phyloP scores from a whole-genome alignment of 2,797 vertebrate species.

The Syngnathus rostellatus region DNA sequence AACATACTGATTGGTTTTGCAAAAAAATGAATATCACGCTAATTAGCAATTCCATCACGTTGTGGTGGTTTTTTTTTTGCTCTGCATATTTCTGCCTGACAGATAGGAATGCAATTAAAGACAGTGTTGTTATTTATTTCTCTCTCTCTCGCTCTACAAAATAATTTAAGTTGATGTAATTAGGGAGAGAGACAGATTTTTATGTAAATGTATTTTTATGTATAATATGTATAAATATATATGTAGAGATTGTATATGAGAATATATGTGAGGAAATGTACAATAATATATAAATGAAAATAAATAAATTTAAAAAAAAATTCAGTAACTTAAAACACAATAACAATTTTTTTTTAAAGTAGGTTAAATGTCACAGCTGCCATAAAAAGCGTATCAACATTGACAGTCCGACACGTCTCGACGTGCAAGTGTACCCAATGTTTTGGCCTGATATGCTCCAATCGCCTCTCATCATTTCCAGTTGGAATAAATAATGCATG shows the following conservation, averaged over 20 bases:
- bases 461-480: conserved; percentile 93
- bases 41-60: conserved; percentile 70
- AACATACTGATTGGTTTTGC: conserved; percentile 58
- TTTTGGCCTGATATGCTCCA: conserved; percentile 77
- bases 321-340: too few relatives aligned
- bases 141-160: conserved; percentile 40
- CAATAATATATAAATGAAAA: too few relatives aligned
- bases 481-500: conserved; percentile 99
- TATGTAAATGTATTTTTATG: too few relatives aligned
- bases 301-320: too few relatives aligned
- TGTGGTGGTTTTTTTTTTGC: conserved; percentile 66
- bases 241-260: too few relatives aligned
- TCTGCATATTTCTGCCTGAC: conserved; percentile 71
- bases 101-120: conserved; percentile 79
- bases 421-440: neutral
- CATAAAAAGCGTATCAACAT: neutral
- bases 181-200: conserved; percentile 52
- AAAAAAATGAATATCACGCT: conserved; percentile 61
- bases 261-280: too few relatives aligned
- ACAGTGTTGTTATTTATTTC: conserved; percentile 45
- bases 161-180: conserved; percentile 72
- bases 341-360: too few relatives aligned
- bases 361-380: neutral
- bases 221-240: too few relatives aligned
- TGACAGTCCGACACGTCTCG: neutral